Conservation (phyloP, 2,797 vertebrate species). For the Pantherophis alleghaniensis region DNA sequence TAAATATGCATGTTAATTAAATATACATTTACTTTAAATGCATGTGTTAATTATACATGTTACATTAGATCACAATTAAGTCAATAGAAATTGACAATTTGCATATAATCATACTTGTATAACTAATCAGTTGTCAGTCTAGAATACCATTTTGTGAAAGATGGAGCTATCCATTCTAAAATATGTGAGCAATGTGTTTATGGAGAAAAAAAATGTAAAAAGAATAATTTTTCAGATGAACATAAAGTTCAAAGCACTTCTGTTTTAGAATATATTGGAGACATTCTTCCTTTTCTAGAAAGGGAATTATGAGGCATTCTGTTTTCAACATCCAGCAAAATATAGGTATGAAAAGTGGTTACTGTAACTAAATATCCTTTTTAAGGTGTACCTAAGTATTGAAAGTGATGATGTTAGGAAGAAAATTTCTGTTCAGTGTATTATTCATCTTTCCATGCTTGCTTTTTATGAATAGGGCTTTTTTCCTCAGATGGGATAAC, state of each 20-base stretch:
- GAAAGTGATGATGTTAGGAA: neutral
- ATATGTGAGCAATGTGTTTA: constrained; percentile 27
- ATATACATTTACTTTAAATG: constrained; percentile 86
- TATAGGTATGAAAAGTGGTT: neutral
- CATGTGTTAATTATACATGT: constrained; percentile 81
- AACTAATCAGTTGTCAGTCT: constrained; percentile 82
- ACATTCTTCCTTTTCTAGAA: neutral
- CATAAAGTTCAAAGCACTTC: neutral
- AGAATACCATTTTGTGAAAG: constrained; percentile 66
- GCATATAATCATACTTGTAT: constrained; percentile 82
- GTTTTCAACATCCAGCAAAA: neutral
- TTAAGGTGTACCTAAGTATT: neutral
- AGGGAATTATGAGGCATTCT: neutral
- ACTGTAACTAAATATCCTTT: neutral
- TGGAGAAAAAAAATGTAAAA: constrained; percentile 32
- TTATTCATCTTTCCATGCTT: neutral
- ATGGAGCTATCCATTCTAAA: constrained; percentile 30
- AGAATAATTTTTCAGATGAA: neutral
- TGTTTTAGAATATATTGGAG: constrained; percentile 20
- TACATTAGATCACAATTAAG: constrained; percentile 83
- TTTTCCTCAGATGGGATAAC: neutral
- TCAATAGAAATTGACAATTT: constrained; percentile 82
- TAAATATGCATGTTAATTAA: constrained; percentile 85
- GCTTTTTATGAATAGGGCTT: neutral
- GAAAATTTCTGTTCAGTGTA: neutral